These are phyloP conservation scores for Gavia stellata DNA, from an alignment of 2,113 vertebrate species.

Conservation along the genomic window DNA sequence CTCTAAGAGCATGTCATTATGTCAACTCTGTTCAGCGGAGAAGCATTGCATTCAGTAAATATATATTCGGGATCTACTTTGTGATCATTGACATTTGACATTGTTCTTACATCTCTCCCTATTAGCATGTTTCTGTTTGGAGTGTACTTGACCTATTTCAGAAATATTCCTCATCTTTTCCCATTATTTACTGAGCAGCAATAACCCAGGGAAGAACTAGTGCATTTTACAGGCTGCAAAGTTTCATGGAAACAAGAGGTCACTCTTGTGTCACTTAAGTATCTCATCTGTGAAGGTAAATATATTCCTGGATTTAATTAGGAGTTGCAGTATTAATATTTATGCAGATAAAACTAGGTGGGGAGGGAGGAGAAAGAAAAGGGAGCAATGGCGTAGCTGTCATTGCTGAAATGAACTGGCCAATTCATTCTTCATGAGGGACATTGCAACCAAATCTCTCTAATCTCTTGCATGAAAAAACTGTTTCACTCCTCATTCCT, in stretches of 20 bases:
- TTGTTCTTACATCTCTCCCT: constrained; percentile 50
- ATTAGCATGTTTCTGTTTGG: constrained; percentile 61
- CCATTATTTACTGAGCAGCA: constrained; percentile 57
- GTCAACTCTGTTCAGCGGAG: constrained; percentile 26
- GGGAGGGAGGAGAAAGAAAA: background rate
- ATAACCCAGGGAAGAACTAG: constrained; percentile 15
- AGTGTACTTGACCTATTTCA: constrained; percentile 65
- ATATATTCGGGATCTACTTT: constrained; percentile 64
- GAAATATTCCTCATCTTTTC: constrained; percentile 62
- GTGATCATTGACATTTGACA: constrained; percentile 66
- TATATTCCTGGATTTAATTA: constrained; percentile 58
- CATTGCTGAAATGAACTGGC: background rate
- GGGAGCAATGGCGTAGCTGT: background rate
- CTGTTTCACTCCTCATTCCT: background rate
- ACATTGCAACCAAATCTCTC: background rate
- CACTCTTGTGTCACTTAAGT: constrained; percentile 39
- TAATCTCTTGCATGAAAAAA: background rate
- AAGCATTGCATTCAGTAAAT: constrained; percentile 53
- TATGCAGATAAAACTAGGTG: constrained; percentile 9
- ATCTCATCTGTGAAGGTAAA: constrained; percentile 54
- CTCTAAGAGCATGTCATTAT: constrained; percentile 27
- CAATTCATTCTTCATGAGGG: background rate
- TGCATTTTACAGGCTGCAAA: constrained; percentile 42
- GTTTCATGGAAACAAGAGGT: constrained; percentile 34
- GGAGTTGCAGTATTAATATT: constrained; percentile 47